Percentiles rank a stretch among this genome's conserved stretches.
phyloP scores from a whole-genome alignment of 2,113 vertebrate species.

The Bothrops jararaca region DNA sequence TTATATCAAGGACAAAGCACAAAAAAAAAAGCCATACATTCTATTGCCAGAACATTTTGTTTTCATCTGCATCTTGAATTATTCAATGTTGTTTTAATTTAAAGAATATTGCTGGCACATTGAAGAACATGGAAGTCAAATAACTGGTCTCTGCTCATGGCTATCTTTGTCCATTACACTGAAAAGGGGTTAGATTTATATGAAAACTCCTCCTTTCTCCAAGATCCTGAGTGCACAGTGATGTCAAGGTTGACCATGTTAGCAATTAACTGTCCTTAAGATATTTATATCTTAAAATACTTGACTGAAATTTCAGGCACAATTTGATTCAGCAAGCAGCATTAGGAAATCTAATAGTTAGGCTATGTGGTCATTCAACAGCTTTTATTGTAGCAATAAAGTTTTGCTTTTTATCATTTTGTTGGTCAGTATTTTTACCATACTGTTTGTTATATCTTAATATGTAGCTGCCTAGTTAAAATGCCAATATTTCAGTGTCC shows the following conservation, averaged over 20 bases:
- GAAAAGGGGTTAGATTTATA: not conserved
- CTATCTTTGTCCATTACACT: not conserved
- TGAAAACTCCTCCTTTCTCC: not conserved
- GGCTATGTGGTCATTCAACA: not conserved
- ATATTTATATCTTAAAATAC: not conserved
- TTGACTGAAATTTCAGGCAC: not conserved
- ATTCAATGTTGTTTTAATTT: constrained; percentile 9
- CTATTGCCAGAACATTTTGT: constrained; percentile 22
- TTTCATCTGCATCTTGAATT: not conserved
- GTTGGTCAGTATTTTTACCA: too few species aligned
- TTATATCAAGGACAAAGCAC: not conserved
- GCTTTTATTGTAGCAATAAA: not conserved
- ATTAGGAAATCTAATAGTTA: not conserved
- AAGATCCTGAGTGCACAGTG: not conserved
- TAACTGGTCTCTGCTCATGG: constrained; percentile 26
- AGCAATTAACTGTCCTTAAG: not conserved
- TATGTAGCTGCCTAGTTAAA: not conserved
- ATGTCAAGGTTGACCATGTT: not conserved
- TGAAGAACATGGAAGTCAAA: not conserved
- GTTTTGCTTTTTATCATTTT: not conserved
- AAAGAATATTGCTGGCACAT: constrained; percentile 19
- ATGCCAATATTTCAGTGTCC: not conserved
- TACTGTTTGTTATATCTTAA: not conserved
- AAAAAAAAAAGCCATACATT: not conserved
- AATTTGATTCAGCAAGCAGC: not conserved